A percentile compares a stretch with the other conserved stretches of the same genome.
phyloP scores from a whole-genome alignment of 2,113 vertebrate genomes.

The Dryoscopus gambensis region DNA sequence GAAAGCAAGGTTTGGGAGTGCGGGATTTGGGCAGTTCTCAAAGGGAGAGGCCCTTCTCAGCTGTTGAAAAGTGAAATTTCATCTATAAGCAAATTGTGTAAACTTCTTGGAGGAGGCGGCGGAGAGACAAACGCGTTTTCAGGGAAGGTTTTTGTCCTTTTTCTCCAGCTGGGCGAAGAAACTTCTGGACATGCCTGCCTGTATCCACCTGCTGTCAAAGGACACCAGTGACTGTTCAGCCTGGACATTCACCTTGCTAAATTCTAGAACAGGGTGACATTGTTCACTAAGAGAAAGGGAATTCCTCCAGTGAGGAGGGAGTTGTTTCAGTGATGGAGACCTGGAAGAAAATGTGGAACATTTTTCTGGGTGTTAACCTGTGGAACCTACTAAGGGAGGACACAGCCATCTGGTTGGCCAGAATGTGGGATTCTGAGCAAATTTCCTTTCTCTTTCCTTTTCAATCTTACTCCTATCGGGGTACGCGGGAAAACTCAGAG shows the following conservation, averaged over 20 bases:
- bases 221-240: background rate
- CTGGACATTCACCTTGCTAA: background rate
- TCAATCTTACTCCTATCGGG: rapidly evolving
- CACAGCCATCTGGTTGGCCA: background rate
- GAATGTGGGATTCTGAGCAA: background rate
- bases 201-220: background rate
- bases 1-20: background rate
- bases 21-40: background rate
- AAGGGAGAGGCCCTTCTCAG: background rate
- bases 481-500: background rate
- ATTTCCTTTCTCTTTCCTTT: background rate
- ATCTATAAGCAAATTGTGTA: background rate
- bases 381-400: background rate
- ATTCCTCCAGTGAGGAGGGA: background rate
- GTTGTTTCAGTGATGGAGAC: background rate
- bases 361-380: background rate
- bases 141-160: background rate
- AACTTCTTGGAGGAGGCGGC: background rate
- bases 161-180: background rate
- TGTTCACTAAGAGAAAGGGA: background rate
- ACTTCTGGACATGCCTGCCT: background rate
- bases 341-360: background rate
- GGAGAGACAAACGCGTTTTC: background rate
- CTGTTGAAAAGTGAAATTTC: background rate
- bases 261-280: background rate